phyloP scores from a whole-genome alignment of 2,888 invertebrate species.

The Cotesia congregata region DNA sequence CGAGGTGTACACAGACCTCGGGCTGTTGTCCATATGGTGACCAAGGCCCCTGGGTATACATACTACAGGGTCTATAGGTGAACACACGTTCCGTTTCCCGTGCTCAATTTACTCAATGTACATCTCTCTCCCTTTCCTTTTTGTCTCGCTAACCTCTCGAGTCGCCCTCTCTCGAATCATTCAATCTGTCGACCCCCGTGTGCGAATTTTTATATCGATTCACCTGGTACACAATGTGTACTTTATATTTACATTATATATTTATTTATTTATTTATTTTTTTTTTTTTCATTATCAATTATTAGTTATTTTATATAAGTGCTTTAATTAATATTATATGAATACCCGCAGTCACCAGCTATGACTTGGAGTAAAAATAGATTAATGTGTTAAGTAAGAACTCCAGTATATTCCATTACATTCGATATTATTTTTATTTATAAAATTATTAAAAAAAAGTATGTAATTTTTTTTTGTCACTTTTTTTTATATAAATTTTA shows the following conservation, averaged over 20 bases:
- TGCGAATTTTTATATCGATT: conserved; percentile 29
- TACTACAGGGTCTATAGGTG: conserved; percentile 50
- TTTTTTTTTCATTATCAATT: neutral
- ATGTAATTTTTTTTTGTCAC: too few relatives aligned
- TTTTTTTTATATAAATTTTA: too few relatives aligned
- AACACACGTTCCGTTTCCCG: conserved; percentile 43
- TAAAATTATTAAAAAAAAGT: too few relatives aligned
- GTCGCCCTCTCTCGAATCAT: conserved; percentile 20
- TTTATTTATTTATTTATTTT: neutral
- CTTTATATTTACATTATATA: conserved; percentile 2
- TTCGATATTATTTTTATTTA: too few relatives aligned
- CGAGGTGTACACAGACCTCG: conserved; percentile 51
- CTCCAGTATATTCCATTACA: too few relatives aligned
- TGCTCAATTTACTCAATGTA: conserved; percentile 45
- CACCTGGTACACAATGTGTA: conserved; percentile 15
- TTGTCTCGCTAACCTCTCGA: conserved; percentile 17
- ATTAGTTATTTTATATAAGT: too few relatives aligned
- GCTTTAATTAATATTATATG: too few relatives aligned
- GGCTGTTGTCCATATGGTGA: conserved; percentile 68
- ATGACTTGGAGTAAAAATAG: too few relatives aligned
- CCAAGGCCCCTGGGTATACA: conserved; percentile 54
- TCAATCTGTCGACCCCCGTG: conserved; percentile 34
- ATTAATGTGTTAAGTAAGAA: too few relatives aligned
- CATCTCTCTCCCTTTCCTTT: conserved; percentile 6
- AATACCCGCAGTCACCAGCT: too few relatives aligned